Percentiles rank a stretch among this genome's conserved stretches.
phyloP scores from a whole-genome alignment of 2,797 vertebrate genomes.

The Poecilia wingei region DNA sequence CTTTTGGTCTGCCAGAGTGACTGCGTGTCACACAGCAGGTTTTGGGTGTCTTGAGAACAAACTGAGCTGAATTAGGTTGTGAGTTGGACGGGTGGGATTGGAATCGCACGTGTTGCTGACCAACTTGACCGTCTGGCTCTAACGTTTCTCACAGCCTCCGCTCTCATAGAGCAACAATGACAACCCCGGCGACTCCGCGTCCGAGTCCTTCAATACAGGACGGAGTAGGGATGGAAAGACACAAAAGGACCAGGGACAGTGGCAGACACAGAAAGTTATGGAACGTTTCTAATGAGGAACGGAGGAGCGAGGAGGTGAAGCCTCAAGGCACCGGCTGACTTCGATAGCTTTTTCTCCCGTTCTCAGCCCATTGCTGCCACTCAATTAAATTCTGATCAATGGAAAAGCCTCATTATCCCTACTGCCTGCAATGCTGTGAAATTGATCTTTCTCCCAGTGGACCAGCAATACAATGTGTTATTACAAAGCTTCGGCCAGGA shows the following conservation, averaged over 20 bases:
- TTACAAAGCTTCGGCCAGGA: conserved; percentile 38
- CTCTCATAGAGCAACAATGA: conserved; percentile 12
- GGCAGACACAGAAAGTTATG: conserved; percentile 21
- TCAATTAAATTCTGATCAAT: conserved; percentile 78
- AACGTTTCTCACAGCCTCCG: conserved; percentile 35
- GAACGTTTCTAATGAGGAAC: conserved; percentile 30
- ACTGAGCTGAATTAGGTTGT: conserved; percentile 59
- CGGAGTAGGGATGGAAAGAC: conserved; percentile 1
- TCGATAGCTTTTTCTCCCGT: conserved; percentile 59
- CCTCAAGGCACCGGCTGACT: conserved; percentile 39
- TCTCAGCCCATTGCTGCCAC: conserved; percentile 60
- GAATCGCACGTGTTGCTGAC: conserved; percentile 38
- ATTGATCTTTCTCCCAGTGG: conserved; percentile 68
- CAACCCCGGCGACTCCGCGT: neutral
- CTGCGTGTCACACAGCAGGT: conserved; percentile 13
- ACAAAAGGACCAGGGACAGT: neutral
- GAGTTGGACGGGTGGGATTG: conserved; percentile 59
- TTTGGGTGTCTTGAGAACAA: conserved; percentile 29
- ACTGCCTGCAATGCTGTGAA: conserved; percentile 60
- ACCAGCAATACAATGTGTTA: conserved; percentile 48
- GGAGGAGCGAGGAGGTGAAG: conserved; percentile 15
- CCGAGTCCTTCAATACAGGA: conserved; percentile 5
- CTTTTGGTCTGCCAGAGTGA: conserved; percentile 10
- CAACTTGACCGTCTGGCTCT: conserved; percentile 47
- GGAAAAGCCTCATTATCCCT: conserved; percentile 75